phyloP scores from a whole-genome alignment of 2,888 invertebrate species.

The Pinctada fucata region DNA sequence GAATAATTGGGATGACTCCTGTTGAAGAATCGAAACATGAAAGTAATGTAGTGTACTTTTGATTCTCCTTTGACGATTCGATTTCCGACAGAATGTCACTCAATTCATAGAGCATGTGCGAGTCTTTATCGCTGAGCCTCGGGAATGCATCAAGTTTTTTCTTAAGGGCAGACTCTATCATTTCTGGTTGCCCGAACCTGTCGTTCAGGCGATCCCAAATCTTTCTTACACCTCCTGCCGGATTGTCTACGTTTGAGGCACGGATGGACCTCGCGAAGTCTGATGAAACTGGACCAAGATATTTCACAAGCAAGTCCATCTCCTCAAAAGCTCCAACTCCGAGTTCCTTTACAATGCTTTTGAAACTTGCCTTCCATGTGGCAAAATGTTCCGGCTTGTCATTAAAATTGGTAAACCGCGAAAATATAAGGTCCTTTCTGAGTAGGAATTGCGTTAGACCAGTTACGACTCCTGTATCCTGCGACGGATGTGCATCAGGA shows the following conservation, averaged over 20 bases:
- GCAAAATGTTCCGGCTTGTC: too few species aligned
- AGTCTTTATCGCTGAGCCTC: conserved; percentile 24
- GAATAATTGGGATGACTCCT: conserved; percentile 40
- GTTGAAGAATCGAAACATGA: conserved; percentile 42
- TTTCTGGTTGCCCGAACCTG: conserved; percentile 32
- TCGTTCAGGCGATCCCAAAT: conserved; percentile 39
- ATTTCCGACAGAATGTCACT: conserved; percentile 37
- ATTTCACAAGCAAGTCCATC: too few species aligned
- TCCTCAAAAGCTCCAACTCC: too few species aligned
- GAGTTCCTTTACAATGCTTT: too few species aligned
- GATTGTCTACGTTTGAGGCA: conserved; percentile 25
- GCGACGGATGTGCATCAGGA: background rate
- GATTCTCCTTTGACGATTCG: conserved; percentile 30
- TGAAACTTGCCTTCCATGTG: too few species aligned
- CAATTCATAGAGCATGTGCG: conserved; percentile 28
- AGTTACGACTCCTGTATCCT: background rate
- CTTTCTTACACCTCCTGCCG: conserved; percentile 11
- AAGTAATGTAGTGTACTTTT: conserved; percentile 16
- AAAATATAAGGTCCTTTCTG: too few species aligned
- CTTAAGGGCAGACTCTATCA: conserved; percentile 29
- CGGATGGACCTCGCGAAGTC: conserved; percentile 31
- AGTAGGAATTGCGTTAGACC: conserved; percentile 10
- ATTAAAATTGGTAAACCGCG: too few species aligned
- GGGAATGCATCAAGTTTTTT: conserved; percentile 29
- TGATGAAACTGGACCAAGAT: conserved; percentile 37